Base-by-base conservation (phyloP, 2,113 vertebrate species). In the Sceloporus tristichus region DNA sequence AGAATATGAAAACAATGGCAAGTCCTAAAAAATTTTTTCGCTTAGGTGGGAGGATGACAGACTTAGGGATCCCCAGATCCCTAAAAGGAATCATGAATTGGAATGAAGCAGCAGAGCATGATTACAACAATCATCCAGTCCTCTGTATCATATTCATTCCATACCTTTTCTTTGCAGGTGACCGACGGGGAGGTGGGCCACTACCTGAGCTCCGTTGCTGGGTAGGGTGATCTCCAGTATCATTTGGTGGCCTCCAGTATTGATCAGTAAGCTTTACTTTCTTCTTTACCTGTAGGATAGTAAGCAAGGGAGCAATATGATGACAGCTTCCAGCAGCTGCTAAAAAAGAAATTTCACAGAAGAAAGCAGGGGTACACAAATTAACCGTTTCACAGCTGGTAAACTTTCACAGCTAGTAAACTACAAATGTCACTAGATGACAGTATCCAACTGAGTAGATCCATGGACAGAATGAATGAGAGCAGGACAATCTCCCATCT, bases 231-330 rank as follows among this genome's bases (percentile, higher is more conserved):
- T 1, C 73, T 59, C 66, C 66, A 0, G 40, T 77, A 11, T 8
- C 10, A 56, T 1, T 0, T 21, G 56, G 87, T 90, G 87, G 86
- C 78, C 85, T 78, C 82, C 78, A 6, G 87, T 95, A 96, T 80
- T 95, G 93, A 65, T 96, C 88, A 65, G 88, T 81, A 83, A 96
- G 29, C 79, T 91, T 92, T 84, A 91, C 34, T 0, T 10, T 38
- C 9, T 2, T 91, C 82, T 25, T 90, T 53, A 54, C 78, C 95
- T 96, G 89, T 0, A 0, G 16, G 76, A 85, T 13, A 25, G 21
- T 21, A n/a, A 73, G 21, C 81, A 70, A 84, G 48, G 66, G 42
- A 66, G 42, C 27, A 16, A 88, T 3, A 53, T 1, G 25, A 14
- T 21, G 27, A 29, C 6, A 8, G 21, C 0, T 81, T 54, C 3